Conservation (phyloP, 1,140 invertebrate genomes). For the Trypoxylus dichotomus region DNA sequence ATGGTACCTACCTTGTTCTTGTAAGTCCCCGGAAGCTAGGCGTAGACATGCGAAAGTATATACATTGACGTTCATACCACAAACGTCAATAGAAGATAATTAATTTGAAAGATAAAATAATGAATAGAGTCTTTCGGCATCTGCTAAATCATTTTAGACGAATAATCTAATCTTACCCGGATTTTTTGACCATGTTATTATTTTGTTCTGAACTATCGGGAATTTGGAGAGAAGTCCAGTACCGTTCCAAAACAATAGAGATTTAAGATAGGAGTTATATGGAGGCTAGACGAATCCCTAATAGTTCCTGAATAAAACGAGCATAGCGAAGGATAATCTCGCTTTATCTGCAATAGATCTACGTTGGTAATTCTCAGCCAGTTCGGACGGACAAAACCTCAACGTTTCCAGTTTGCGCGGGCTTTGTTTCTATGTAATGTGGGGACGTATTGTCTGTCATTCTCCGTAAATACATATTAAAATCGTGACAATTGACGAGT, state of each 20-base stretch:
- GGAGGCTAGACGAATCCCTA: neutral
- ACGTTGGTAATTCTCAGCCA: neutral
- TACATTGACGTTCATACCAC: no score
- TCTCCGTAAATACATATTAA: neutral
- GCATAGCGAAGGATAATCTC: neutral
- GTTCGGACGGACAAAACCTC: slow-evolving; percentile 2
- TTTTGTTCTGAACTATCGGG: no score
- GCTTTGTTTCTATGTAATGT: neutral
- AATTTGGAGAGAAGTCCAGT: neutral
- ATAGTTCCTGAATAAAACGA: neutral
- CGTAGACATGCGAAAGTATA: no score
- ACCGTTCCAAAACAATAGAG: neutral
- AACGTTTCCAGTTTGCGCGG: neutral
- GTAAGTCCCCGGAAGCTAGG: no score
- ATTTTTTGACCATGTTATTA: no score
- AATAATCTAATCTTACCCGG: no score
- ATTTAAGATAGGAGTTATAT: neutral
- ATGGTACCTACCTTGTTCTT: no score
- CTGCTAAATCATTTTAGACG: no score
- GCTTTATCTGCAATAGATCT: neutral
- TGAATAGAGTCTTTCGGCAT: no score
- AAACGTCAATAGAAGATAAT: no score
- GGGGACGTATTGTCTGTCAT: neutral
- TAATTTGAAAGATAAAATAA: no score
- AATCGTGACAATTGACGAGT: neutral